A percentile compares a stretch with the other conserved stretches of the same genome.
These are phyloP conservation scores for Stratiomys singularior DNA, from an alignment of 2,888 invertebrate genomes.

Conservation along the genomic window DNA sequence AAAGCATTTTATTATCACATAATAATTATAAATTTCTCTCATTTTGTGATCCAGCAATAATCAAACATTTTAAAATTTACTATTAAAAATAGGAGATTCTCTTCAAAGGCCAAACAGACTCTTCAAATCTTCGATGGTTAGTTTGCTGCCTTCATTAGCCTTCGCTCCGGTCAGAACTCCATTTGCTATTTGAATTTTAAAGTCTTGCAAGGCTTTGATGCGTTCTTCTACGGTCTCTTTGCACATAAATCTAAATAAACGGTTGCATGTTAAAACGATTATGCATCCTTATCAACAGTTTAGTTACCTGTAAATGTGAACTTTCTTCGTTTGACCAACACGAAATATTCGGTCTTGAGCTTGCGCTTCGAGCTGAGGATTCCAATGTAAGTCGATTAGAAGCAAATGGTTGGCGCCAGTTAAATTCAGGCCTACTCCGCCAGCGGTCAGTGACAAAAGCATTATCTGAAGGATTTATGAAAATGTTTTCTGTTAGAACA, in stretches of 20 bases:
- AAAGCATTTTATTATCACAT: too few relatives aligned
- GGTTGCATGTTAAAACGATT: constrained; percentile 19
- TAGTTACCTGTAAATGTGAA: constrained; percentile 82
- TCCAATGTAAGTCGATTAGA: constrained; percentile 94
- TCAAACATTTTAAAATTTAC: too few relatives aligned
- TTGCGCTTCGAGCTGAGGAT: constrained; percentile 94
- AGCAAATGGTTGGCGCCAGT: constrained; percentile 92
- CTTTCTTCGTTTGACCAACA: constrained; percentile 85
- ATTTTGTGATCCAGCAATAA: too few relatives aligned
- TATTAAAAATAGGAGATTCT: too few relatives aligned
- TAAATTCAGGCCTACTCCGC: constrained; percentile 94
- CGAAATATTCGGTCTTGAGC: constrained; percentile 95
- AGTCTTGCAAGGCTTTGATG: constrained; percentile 82
- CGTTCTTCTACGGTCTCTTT: constrained; percentile 88
- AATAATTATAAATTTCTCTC: too few relatives aligned
- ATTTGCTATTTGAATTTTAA: constrained; percentile 80
- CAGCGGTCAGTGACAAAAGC: constrained; percentile 89
- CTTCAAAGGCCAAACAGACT: constrained; percentile 70
- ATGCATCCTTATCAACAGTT: not conserved
- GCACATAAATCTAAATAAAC: constrained; percentile 77
- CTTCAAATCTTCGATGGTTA: constrained; percentile 83
- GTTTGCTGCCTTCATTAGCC: constrained; percentile 72
- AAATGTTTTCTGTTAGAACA: not conserved
- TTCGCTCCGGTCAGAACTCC: constrained; percentile 80
- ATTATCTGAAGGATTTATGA: constrained; percentile 68